Evolutionary conservation across 2,888 invertebrate genomes (phyloP).

Genomic region (Girardia tigrina): DNA sequence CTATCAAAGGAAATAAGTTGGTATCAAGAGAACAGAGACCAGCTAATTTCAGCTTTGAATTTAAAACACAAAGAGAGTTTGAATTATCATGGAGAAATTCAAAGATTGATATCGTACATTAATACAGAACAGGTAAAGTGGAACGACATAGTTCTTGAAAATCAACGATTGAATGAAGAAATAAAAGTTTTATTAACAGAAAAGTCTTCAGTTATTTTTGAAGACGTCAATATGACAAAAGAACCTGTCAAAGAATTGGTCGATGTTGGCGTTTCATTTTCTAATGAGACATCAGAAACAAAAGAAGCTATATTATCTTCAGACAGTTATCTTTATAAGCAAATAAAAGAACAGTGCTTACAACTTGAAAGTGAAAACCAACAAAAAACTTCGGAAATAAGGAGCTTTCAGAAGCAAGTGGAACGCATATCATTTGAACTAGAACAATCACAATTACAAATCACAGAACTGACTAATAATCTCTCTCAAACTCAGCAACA

Average conservation of each 20-base stretch:
- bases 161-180: neutral
- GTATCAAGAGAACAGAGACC: conserved; percentile 50
- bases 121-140: conserved; percentile 40
- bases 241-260: no score
- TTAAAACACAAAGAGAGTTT: conserved; percentile 71
- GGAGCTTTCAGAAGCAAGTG: neutral
- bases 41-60: conserved; percentile 54
- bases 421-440: neutral
- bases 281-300: neutral
- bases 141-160: conserved; percentile 43
- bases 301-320: neutral
- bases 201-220: neutral
- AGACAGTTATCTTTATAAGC: neutral
- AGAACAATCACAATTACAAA: neutral
- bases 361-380: neutral
- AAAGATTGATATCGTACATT: conserved; percentile 55
- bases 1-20: conserved; percentile 62
- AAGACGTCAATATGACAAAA: no score
- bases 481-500: neutral
- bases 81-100: conserved; percentile 70
- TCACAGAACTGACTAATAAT: neutral
- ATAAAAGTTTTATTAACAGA: neutral
- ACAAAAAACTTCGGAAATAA: neutral
- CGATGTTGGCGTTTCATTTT: neutral
- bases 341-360: neutral